phyloP scores from a whole-genome alignment of 2,888 invertebrate species.

The Epistrophe eligans region DNA sequence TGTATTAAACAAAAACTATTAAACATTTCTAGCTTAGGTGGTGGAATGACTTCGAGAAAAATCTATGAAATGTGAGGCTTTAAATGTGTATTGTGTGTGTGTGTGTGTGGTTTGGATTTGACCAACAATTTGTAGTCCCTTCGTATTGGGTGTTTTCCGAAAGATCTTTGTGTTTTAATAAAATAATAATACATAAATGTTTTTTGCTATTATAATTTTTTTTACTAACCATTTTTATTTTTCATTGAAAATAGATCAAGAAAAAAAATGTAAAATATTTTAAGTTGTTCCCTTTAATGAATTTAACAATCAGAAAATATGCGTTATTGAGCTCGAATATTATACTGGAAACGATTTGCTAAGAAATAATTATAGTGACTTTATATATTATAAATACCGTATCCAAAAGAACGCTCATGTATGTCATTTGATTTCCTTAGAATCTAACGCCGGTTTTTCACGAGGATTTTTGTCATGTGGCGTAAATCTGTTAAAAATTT shows the following conservation, averaged over 20 bases:
- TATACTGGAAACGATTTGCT: too few relatives aligned
- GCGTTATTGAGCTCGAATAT: too few relatives aligned
- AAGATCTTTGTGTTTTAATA: background rate
- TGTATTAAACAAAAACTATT: conserved; percentile 45
- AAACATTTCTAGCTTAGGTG: conserved; percentile 63
- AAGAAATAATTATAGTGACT: too few relatives aligned
- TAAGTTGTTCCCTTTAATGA: background rate
- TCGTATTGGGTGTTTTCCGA: conserved; percentile 12
- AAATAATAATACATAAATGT: background rate
- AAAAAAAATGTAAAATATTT: background rate
- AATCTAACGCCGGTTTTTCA: too few relatives aligned
- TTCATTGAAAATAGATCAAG: background rate
- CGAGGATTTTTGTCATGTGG: too few relatives aligned
- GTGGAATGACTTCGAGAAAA: conserved; percentile 59
- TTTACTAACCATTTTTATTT: background rate
- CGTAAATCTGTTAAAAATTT: too few relatives aligned
- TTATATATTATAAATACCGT: too few relatives aligned
- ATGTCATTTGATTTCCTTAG: too few relatives aligned
- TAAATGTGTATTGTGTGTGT: conserved; percentile 51
- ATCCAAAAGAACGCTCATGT: too few relatives aligned
- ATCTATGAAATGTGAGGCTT: conserved; percentile 62
- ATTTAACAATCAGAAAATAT: background rate
- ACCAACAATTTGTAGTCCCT: conserved; percentile 10
- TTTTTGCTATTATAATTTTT: background rate
- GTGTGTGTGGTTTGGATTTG: conserved; percentile 13